These are phyloP conservation scores for Arremon brunneinucha DNA, from an alignment of 2,797 vertebrate species.

Conservation along the genomic window DNA sequence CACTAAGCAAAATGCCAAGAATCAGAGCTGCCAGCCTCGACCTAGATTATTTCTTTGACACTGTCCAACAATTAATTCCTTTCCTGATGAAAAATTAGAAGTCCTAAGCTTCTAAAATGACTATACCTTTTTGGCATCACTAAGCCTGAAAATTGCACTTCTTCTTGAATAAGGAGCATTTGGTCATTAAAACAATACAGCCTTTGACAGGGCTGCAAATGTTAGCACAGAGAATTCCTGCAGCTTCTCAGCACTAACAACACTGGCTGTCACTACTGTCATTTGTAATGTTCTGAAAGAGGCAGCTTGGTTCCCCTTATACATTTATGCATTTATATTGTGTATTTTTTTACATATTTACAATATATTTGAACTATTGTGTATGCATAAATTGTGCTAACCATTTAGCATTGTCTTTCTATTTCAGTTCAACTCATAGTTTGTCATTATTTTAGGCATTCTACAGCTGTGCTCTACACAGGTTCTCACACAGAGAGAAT, in stretches of 20 bases:
- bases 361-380: background rate
- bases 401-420: background rate
- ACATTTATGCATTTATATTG: background rate
- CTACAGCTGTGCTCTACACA: accelerated
- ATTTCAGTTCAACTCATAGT: background rate
- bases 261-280: background rate
- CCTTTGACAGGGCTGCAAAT: background rate
- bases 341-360: background rate
- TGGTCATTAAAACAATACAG: background rate
- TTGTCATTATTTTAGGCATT: background rate
- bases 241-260: background rate
- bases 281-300: background rate
- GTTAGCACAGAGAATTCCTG: background rate
- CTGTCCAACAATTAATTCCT: background rate
- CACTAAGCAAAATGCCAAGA: background rate
- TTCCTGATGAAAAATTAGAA: background rate
- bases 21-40: background rate
- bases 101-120: background rate
- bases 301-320: background rate
- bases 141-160: background rate
- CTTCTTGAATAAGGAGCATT: background rate
- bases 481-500: background rate
- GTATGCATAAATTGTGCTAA: background rate
- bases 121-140: background rate
- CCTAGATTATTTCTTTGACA: background rate